Evolutionary conservation across 1,140 invertebrate genomes (phyloP), one percentile per base, ranked within the genome.

Genomic region (Brachionus calyciflorus): DNA sequence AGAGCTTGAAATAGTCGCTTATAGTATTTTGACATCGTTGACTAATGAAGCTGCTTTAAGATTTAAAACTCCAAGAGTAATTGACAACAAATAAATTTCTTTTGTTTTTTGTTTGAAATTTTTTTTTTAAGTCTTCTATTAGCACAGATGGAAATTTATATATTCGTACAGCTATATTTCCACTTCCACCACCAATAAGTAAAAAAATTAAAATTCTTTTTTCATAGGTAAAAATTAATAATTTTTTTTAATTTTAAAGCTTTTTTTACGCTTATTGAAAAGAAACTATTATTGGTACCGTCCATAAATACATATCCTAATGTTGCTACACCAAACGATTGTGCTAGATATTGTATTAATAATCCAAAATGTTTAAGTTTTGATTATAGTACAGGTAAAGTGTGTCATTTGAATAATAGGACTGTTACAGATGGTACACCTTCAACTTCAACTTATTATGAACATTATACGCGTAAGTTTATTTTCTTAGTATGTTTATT

Each of bases 301-400:
- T 44, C 37, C 12, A 19, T 65, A 10, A 24, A 19, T 12, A 24
- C 40, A 21, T 65, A 44, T 49, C 19, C 12, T 21, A 73, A 33
- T 51, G 24, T 73, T 41, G 12, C 44, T 21, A 12, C 46, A 19
- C 33, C 40, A 2, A 46, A 73, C 10, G 46, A 51, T 28, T 73
- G 69, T 41, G 69, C 69, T 3, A n/a, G 48, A 30, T 41, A 40
- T 21, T 73, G 69, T 14, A 41, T 73, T 37, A 73, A n/a, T 24
- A 55, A 73, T 41, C 7, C 10, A 14, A 49, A 51, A 37, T 73
- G 69, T 24, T 24, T 73, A 33, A 73, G 69, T 51, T 73, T 73
- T 30, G 69, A 73, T 28, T 51, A 30, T n/a, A 73, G 69, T 33
- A 26, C 28, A 3, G 46, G 37, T 10, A 65, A 24, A 24, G 3